Evolutionary conservation across 2,888 invertebrate genomes (phyloP).

Genomic region (Xylota sylvarum): DNA sequence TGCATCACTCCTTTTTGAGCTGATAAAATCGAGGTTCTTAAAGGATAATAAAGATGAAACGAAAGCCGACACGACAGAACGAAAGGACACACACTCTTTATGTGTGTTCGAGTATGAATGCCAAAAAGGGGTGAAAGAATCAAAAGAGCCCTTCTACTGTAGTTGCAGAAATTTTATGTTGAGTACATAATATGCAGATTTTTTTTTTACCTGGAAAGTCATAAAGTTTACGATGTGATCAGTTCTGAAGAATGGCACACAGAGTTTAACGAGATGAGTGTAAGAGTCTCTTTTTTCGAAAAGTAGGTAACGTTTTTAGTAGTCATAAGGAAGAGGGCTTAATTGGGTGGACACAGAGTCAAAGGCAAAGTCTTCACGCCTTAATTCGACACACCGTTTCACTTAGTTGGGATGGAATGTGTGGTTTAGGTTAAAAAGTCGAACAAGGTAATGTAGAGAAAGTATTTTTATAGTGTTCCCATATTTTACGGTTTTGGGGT

Average conservation of each 20-base stretch:
- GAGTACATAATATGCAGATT: background rate
- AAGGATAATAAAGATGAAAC: conserved; percentile 77
- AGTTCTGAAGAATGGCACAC: conserved; percentile 16
- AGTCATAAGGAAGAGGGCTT: background rate
- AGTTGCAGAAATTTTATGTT: conserved; percentile 29
- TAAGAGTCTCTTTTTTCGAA: background rate
- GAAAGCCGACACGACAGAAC: conserved; percentile 41
- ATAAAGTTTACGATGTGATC: conserved; percentile 71
- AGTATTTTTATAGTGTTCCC: background rate
- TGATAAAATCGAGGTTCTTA: conserved; percentile 69
- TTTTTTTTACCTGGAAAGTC: conserved; percentile 59
- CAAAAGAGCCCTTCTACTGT: conserved; percentile 27
- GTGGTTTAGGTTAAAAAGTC: background rate
- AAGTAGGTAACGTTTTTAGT: conserved; percentile 17
- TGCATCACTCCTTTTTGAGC: conserved; percentile 68
- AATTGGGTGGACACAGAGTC: background rate
- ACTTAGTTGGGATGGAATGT: background rate
- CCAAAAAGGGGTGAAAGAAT: conserved; percentile 57
- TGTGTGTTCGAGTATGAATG: conserved; percentile 23
- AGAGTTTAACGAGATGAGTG: conserved; percentile 9
- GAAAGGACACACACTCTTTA: conserved; percentile 42
- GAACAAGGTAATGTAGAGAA: background rate
- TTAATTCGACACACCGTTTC: background rate
- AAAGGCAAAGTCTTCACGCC: background rate
- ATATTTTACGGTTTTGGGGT: too few species aligned